Percentiles rank a stretch among this genome's conserved stretches.
Conservation (phyloP, 2,888 invertebrate species). For the Omphaloscelis lunosa region DNA sequence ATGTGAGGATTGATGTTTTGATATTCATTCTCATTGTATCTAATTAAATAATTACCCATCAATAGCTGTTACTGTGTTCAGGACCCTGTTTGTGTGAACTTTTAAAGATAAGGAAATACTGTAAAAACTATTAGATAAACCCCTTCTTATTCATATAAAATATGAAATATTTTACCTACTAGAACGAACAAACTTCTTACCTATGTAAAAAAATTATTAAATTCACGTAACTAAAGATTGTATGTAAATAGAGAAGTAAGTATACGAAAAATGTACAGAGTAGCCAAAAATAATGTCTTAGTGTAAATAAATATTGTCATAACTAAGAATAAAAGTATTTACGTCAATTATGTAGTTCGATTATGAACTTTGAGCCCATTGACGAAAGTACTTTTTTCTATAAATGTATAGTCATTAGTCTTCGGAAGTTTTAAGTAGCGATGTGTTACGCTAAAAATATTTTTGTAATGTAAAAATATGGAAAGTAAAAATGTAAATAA, state of each 20-base stretch:
- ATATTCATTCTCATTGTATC: conserved; percentile 12
- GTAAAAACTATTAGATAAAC: conserved; percentile 14
- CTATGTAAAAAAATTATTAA: conserved; percentile 10
- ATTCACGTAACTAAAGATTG: conserved; percentile 13
- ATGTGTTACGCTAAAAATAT: conserved; percentile 62
- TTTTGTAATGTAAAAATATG: conserved; percentile 65
- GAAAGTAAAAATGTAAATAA: conserved; percentile 66
- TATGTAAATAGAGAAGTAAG: conserved; percentile 60
- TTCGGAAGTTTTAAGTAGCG: conserved; percentile 48
- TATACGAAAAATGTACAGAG: conserved; percentile 66
- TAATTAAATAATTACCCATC: conserved; percentile 6
- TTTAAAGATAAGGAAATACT: background rate
- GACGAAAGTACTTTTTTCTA: conserved; percentile 83
- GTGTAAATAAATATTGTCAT: conserved; percentile 66
- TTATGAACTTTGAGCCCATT: conserved; percentile 86
- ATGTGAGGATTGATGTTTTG: conserved; percentile 24
- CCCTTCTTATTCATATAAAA: conserved; percentile 40
- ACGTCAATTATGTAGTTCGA: conserved; percentile 80
- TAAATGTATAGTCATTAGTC: conserved; percentile 64
- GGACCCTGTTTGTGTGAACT: background rate
- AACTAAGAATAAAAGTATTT: conserved; percentile 79
- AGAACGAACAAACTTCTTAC: conserved; percentile 6
- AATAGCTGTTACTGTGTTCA: conserved; percentile 16
- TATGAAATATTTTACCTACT: conserved; percentile 27
- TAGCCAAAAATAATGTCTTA: conserved; percentile 42